Evolutionary conservation across 2,888 invertebrate species (phyloP), one percentile per base, ranked within the genome.

Genomic region (Gibbula magus): DNA sequence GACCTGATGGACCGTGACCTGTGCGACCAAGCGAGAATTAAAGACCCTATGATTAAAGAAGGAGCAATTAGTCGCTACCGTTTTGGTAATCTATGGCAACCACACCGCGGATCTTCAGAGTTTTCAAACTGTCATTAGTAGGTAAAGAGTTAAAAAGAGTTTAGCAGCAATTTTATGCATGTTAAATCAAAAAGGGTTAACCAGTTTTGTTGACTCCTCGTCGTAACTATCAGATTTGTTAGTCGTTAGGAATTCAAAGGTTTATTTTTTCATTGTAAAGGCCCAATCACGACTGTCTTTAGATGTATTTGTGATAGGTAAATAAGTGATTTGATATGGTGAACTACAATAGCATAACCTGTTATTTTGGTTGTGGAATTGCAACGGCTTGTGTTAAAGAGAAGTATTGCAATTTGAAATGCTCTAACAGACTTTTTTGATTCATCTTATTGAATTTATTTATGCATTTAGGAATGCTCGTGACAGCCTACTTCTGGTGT

Each of bases 111-210:
- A 29, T 25, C 29, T 61, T 61, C 61, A 61, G 61, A 25, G 61
- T 61, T 61, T 61, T 61, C 61, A 61, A 61, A 61, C 13, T 61
- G 61, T 61, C 61, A n/a, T 61, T 61, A 61, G 61, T 29, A 25
- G 61, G 29, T 61, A 61, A 61, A 29, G 61, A 29, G 61, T 61
- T 61, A 61, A 61, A 61, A 25, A 61, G 29, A 25, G 25, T 61
- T 61, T 25, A 61, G 61, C 16, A 29, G 16, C 25, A 61, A 61
- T 61, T 61, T 61, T 29, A 61, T 61, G 61, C 29, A 61, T 61
- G 13, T 61, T 61, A 61, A 61, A 61, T 61, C 61, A 16, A 29
- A 61, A 61, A 29, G 29, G 61, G 61, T 61, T 61, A 61, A 61
- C 16, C 25, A n/a, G 7, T 61, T 61, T 61, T 61, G 61, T 61